A percentile compares a stretch with the other conserved stretches of the same genome.
Conservation (phyloP, 2,797 vertebrate genomes). For the Strix occidentalis region DNA sequence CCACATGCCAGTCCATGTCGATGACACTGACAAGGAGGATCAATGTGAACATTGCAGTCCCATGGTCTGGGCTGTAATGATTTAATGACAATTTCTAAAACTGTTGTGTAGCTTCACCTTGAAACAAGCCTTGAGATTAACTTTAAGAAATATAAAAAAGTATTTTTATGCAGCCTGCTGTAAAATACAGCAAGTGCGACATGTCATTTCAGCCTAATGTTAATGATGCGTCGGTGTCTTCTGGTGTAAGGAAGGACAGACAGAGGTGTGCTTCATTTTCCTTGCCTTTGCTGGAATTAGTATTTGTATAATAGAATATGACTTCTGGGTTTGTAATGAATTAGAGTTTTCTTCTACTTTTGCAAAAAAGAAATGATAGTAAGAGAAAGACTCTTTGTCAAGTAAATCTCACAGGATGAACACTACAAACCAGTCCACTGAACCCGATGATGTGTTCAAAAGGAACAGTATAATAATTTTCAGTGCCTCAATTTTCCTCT, state of each 20-base stretch:
- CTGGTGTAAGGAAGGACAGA: not conserved
- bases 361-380: not conserved
- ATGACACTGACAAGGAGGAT: slow-evolving; percentile 82
- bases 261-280: not conserved
- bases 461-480: not conserved
- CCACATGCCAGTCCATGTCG: slow-evolving; percentile 78
- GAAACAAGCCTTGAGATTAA: slow-evolving; percentile 57
- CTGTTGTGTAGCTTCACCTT: slow-evolving; percentile 43
- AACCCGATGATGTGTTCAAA: not conserved
- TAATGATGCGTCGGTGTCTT: not conserved
- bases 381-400: not conserved
- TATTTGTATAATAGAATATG: not conserved
- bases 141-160: not conserved
- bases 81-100: slow-evolving; percentile 56
- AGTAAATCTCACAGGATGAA: not conserved
- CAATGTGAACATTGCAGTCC: slow-evolving; percentile 84
- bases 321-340: not conserved
- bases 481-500: not conserved
- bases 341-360: not conserved
- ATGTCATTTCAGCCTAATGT: not conserved
- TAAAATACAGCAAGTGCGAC: not conserved
- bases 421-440: not conserved
- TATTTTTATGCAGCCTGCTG: not conserved
- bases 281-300: not conserved
- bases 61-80: slow-evolving; percentile 63